Conservation (phyloP, 2,113 vertebrate species). For the Hippocampus barbouri region DNA sequence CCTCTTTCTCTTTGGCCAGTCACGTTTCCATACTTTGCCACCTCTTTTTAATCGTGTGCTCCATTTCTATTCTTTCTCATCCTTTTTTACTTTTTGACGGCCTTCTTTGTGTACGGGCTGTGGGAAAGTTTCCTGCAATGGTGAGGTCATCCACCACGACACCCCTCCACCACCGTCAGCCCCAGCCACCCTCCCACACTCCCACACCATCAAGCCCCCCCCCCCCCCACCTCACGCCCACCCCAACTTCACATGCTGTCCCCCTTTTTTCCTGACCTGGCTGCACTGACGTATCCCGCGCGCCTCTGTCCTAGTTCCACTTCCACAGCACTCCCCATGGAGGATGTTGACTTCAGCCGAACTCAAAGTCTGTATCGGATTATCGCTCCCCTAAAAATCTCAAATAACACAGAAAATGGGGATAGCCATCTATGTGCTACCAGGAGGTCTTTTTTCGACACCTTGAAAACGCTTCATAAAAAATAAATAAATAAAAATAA, state of each 20-base stretch:
- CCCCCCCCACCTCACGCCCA: slow-evolving; percentile 16
- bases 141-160: slow-evolving; percentile 74
- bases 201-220: slow-evolving; percentile 27
- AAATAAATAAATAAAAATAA: too few species aligned
- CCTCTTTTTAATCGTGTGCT: slow-evolving; percentile 65
- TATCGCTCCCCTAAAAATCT: slow-evolving; percentile 31
- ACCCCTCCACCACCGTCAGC: slow-evolving; percentile 47
- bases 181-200: slow-evolving; percentile 28
- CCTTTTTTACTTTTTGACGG: slow-evolving; percentile 74
- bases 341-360: slow-evolving; percentile 41
- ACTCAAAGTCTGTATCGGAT: slow-evolving; percentile 44
- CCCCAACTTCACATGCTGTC: slow-evolving; percentile 19
- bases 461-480: neutral
- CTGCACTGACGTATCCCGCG: slow-evolving; percentile 28
- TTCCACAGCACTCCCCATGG: slow-evolving; percentile 32
- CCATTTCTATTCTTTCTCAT: slow-evolving; percentile 71
- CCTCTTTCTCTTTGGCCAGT: slow-evolving; percentile 24
- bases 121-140: slow-evolving; percentile 77
- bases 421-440: slow-evolving; percentile 24
- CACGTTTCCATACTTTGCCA: slow-evolving; percentile 29
- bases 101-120: slow-evolving; percentile 77
- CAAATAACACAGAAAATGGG: neutral
- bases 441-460: slow-evolving; percentile 3
- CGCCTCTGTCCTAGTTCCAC: slow-evolving; percentile 47
- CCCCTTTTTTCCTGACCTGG: slow-evolving; percentile 31